These are phyloP conservation scores for Thaleichthys pacificus DNA, from an alignment of 2,797 vertebrate genomes.

Conservation along the genomic window DNA sequence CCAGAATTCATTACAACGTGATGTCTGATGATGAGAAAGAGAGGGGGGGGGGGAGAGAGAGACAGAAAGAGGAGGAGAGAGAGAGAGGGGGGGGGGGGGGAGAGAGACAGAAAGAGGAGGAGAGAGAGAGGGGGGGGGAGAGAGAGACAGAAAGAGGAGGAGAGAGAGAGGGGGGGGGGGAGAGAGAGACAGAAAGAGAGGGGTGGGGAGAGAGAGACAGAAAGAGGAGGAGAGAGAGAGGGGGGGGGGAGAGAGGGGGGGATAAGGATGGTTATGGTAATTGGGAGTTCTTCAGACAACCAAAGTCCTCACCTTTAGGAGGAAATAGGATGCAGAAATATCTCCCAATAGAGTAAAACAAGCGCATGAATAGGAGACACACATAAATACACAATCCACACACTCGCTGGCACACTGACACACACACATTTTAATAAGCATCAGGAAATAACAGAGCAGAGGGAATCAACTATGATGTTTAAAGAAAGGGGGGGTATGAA, in stretches of 20 bases:
- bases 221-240: background rate
- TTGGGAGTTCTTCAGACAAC: background rate
- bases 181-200: background rate
- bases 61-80: no score
- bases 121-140: background rate
- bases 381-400: no score
- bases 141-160: background rate
- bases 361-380: no score
- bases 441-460: no score
- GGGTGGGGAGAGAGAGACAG: background rate
- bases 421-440: no score
- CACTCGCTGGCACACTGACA: no score
- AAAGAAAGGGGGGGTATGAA: no score
- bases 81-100: background rate
- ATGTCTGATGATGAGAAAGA: constrained; percentile 51
- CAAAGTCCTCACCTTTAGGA: background rate
- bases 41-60: no score
- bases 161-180: background rate
- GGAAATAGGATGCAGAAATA: background rate
- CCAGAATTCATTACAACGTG: constrained; percentile 61
- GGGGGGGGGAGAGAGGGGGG: background rate
- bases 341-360: no score
- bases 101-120: no score
- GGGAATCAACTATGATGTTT: no score
- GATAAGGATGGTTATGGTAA: background rate